Conservation (phyloP, 2,888 invertebrate genomes). For the Herminia tarsipennalis region DNA sequence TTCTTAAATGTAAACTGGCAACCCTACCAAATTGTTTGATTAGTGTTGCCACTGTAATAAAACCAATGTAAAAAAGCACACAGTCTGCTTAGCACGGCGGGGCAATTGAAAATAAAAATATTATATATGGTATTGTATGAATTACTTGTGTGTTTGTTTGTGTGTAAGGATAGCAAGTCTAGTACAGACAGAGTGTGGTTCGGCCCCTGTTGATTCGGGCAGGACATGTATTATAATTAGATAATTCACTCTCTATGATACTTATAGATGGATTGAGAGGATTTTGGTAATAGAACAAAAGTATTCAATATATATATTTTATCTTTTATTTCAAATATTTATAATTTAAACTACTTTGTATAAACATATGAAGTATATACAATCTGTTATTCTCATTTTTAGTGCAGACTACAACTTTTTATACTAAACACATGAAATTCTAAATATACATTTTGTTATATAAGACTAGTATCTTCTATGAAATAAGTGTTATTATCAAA, state of each 20-base stretch:
- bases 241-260: conserved; percentile 43
- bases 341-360: conserved; percentile 16
- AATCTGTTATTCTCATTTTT: too few relatives aligned
- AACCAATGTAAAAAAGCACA: conserved; percentile 18
- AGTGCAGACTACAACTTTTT: too few relatives aligned
- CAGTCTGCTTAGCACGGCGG: conserved; percentile 68
- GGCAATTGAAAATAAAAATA: conserved; percentile 36
- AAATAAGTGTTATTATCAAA: conserved; percentile 22
- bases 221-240: conserved; percentile 46
- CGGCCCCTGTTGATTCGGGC: conserved; percentile 18
- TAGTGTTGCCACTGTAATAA: conserved; percentile 29
- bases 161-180: conserved; percentile 42
- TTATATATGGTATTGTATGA: conserved; percentile 28
- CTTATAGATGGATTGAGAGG: conserved; percentile 31
- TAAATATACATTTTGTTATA: too few relatives aligned
- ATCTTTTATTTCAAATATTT: background rate
- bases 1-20: conserved; percentile 30
- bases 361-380: conserved; percentile 17
- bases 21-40: conserved; percentile 15
- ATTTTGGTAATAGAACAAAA: conserved; percentile 26
- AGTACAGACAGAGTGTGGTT: conserved; percentile 43
- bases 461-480: background rate
- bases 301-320: conserved; percentile 7
- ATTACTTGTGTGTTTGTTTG: conserved; percentile 36
- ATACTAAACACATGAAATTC: too few relatives aligned